phyloP scores from a whole-genome alignment of 2,797 vertebrate species.

The Vipera ursinii region DNA sequence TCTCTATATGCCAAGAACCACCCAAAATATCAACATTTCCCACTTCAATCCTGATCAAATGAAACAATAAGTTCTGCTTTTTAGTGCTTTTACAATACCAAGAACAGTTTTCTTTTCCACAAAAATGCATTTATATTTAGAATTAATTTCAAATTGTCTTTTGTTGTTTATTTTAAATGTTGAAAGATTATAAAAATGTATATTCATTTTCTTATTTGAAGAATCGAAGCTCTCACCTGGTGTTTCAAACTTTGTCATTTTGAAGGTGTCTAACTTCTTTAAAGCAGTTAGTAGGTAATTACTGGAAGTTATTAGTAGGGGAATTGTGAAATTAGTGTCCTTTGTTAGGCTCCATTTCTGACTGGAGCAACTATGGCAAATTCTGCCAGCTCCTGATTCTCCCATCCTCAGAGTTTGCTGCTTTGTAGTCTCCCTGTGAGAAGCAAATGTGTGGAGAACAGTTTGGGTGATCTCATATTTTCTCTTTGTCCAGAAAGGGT shows the following conservation, averaged over 20 bases:
- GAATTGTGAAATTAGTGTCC: background rate
- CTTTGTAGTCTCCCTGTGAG: background rate
- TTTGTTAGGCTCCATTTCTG: background rate
- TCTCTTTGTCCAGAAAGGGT: background rate
- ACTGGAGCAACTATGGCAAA: background rate
- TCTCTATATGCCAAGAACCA: background rate
- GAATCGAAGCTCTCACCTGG: background rate
- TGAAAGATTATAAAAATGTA: background rate
- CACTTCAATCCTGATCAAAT: background rate
- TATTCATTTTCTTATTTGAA: background rate
- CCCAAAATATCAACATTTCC: background rate
- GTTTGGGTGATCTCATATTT: background rate
- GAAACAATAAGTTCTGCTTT: background rate
- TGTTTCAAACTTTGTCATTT: background rate
- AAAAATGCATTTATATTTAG: background rate
- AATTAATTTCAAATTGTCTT: background rate
- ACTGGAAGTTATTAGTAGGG: background rate
- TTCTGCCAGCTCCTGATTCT: background rate
- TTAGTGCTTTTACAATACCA: background rate
- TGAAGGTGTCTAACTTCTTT: background rate
- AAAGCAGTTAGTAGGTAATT: background rate
- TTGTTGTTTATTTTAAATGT: background rate
- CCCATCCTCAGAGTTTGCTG: background rate
- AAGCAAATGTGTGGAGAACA: background rate
- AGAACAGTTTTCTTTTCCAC: background rate